These are phyloP conservation scores for Thunnus maccoyii DNA, from an alignment of 2,113 vertebrate genomes.

Conservation along the genomic window DNA sequence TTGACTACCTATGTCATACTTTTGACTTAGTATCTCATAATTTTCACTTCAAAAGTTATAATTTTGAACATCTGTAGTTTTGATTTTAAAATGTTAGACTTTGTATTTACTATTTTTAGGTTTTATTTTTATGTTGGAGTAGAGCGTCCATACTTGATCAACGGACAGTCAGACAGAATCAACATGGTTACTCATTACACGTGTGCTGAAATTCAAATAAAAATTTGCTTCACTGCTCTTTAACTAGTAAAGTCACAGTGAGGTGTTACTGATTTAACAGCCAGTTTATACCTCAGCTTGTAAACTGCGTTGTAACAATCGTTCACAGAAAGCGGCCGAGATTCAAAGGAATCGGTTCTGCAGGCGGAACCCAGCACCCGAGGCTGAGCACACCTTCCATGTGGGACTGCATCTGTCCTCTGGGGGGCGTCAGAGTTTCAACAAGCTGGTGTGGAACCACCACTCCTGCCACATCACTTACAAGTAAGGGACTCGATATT, in stretches of 20 bases:
- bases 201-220: not conserved
- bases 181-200: too few relatives aligned
- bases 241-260: not conserved
- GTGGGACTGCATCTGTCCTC: slow-evolving; percentile 94
- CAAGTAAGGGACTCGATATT: slow-evolving; percentile 84
- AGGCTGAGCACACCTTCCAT: slow-evolving; percentile 95
- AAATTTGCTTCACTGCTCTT: not conserved
- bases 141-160: too few relatives aligned
- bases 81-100: too few relatives aligned
- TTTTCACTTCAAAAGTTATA: too few relatives aligned
- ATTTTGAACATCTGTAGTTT: too few relatives aligned
- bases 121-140: too few relatives aligned
- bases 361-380: slow-evolving; percentile 90
- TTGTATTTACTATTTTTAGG: too few relatives aligned
- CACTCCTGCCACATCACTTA: slow-evolving; percentile 97
- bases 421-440: slow-evolving; percentile 93
- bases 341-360: slow-evolving; percentile 93
- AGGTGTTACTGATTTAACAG: not conserved
- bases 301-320: not conserved
- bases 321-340: slow-evolving; percentile 89
- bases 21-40: too few relatives aligned
- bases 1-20: too few relatives aligned
- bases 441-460: slow-evolving; percentile 97
- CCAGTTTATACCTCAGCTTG: not conserved
- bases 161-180: too few relatives aligned